A percentile compares a stretch with the other conserved stretches of the same genome.
Evolutionary conservation across 1,140 invertebrate genomes (phyloP).

Genomic region (Cydia amplana): DNA sequence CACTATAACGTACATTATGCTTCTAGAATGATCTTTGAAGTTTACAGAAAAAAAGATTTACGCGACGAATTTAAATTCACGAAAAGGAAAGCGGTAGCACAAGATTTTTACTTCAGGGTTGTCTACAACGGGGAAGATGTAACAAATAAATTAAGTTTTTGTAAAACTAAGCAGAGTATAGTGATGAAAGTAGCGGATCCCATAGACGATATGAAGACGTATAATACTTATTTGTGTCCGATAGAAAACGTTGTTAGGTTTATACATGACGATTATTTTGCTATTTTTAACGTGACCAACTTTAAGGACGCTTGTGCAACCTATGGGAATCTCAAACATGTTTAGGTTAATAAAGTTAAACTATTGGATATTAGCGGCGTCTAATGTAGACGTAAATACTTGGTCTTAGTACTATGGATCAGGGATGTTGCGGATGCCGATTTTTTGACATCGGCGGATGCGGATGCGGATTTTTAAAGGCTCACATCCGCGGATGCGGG

Average conservation of each 20-base stretch:
- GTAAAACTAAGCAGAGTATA: slow-evolving; percentile 79
- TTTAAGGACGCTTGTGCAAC: slow-evolving; percentile 89
- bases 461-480: too few relatives aligned
- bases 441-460: too few relatives aligned
- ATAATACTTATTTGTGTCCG: slow-evolving; percentile 84
- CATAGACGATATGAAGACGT: slow-evolving; percentile 55
- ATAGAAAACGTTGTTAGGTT: slow-evolving; percentile 92
- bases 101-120: slow-evolving; percentile 89
- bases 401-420: too few relatives aligned
- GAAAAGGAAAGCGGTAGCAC: slow-evolving; percentile 78
- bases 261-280: slow-evolving; percentile 92
- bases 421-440: too few relatives aligned
- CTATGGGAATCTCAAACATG: slow-evolving; percentile 57
- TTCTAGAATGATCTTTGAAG: slow-evolving; percentile 91
- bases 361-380: background rate
- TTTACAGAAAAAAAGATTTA: slow-evolving; percentile 81
- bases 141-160: slow-evolving; percentile 90
- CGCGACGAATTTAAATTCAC: slow-evolving; percentile 79
- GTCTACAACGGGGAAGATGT: slow-evolving; percentile 93
- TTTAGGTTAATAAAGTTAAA: slow-evolving; percentile 33
- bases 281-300: slow-evolving; percentile 88
- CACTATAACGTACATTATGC: slow-evolving; percentile 86
- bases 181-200: slow-evolving; percentile 63
- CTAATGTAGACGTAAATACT: too few relatives aligned
- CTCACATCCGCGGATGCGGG: too few relatives aligned